phyloP scores from a whole-genome alignment of 1,140 invertebrate genomes.

The Drosophila eugracilis region DNA sequence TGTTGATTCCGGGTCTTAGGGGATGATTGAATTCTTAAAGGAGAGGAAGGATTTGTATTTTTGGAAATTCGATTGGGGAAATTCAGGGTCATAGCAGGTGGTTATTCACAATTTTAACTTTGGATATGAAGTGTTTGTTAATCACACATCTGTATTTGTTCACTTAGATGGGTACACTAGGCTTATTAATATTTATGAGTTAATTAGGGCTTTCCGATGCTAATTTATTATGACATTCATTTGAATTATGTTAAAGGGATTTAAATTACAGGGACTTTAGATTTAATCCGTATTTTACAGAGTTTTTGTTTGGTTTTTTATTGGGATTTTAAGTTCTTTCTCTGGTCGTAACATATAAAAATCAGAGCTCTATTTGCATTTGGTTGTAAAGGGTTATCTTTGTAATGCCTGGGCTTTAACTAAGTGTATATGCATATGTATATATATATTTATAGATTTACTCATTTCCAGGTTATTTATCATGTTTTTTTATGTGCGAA shows the following conservation, averaged over 20 bases:
- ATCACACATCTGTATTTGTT: constrained; percentile 17
- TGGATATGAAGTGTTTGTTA: constrained; percentile 16
- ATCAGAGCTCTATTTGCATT: constrained; percentile 37
- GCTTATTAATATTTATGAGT: constrained; percentile 43
- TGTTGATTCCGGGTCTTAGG: neutral
- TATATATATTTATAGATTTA: constrained; percentile 31
- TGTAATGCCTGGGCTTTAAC: constrained; percentile 18
- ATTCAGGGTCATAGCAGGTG: constrained; percentile 1
- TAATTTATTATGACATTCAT: constrained; percentile 34
- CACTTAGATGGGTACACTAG: constrained; percentile 63
- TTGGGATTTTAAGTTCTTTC: constrained; percentile 13
- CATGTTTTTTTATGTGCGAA: constrained; percentile 67
- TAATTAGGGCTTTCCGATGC: constrained; percentile 12
- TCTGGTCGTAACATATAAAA: constrained; percentile 17
- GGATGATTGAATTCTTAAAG: constrained; percentile 6
- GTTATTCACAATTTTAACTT: constrained; percentile 39
- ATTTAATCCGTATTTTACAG: constrained; percentile 36
- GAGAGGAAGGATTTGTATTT: neutral
- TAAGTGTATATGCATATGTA: constrained; percentile 43
- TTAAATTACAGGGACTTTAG: constrained; percentile 65
- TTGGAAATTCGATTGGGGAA: neutral
- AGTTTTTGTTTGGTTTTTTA: constrained; percentile 13
- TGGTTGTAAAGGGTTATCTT: constrained; percentile 32
- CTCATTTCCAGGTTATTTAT: constrained; percentile 60
- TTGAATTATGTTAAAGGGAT: constrained; percentile 22